Base-by-base conservation (phyloP, 2,888 invertebrate genomes). In the Ectemnius continuus region DNA sequence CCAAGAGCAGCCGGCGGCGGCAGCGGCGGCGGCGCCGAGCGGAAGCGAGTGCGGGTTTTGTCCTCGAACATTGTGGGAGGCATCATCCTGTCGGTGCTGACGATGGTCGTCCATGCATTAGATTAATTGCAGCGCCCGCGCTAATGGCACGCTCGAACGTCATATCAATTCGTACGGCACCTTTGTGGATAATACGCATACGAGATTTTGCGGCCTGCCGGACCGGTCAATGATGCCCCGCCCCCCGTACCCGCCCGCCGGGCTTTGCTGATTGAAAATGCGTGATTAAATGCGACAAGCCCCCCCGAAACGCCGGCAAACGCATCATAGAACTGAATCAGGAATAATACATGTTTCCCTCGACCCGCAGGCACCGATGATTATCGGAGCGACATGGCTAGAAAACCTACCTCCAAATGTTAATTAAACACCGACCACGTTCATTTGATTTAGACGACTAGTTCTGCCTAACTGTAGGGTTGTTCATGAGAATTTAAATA, bases 51-150 rank as follows among this genome's bases (percentile, higher is more conserved):
- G 36, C 36, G 36, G 36, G 47, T 57, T 63, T 46, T 46, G 16
- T 8, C 45, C 8, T 20, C 57, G 63, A 28, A 36, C 70, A 73
- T 75, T 78, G 75, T 80, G 66, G 46, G 45, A 61, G 47, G 66
- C 61, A 65, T 69, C 62, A 48, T 68, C 26, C 58, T 20, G 26
- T 23, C 57, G 61, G 61, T 67, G 64, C 69, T 69, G 71, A 57
- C 69, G 73, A 75, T 75, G 72, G 71, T 70, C 70, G 69, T 67
- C 56, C 68, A 57, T 62, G 75, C 71, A 80, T 77, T 72, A 75
- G 82, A 81, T 81, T 77, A 75, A 82, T 77, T 80, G 63, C 76
- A 59, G 45, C 65, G 45, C 4, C 28, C 8, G 23, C 11, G 16
- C 28, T n/a, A 28, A 60, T n/a, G n/a, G 60, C 62, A 75, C 68